phyloP scores from a whole-genome alignment of 2,888 invertebrate genomes.

The Gandaritis pyraliata region DNA sequence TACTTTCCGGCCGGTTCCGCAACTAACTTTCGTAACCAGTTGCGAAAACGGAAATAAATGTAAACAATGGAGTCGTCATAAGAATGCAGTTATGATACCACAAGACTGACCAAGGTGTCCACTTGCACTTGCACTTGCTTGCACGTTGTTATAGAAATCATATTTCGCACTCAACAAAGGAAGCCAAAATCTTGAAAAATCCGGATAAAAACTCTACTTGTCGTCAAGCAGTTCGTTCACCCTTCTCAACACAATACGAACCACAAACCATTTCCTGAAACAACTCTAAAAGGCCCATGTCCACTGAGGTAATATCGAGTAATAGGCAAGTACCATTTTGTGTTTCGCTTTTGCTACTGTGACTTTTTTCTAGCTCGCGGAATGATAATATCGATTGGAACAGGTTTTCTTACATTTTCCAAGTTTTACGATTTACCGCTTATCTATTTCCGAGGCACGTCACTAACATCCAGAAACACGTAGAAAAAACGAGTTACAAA shows the following conservation, averaged over 20 bases:
- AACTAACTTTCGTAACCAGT: too few species aligned
- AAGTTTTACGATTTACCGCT: too few species aligned
- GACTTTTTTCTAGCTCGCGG: too few species aligned
- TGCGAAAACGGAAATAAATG: neutral
- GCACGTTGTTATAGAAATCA: conserved; percentile 11
- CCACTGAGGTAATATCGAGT: conserved; percentile 1
- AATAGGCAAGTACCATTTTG: too few species aligned
- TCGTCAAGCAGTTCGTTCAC: conserved; percentile 14
- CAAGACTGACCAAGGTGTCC: conserved; percentile 11
- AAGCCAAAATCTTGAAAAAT: conserved; percentile 29
- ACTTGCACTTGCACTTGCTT: neutral
- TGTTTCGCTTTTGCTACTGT: too few species aligned
- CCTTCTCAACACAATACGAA: conserved; percentile 21
- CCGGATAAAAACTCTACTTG: conserved; percentile 4
- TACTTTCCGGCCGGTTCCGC: too few species aligned
- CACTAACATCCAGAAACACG: too few species aligned
- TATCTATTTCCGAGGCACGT: too few species aligned
- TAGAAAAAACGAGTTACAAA: too few species aligned
- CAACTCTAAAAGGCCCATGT: conserved; percentile 2
- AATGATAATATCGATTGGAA: too few species aligned
- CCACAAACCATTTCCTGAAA: conserved; percentile 24
- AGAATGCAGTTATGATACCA: too few species aligned
- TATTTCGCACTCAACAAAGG: conserved; percentile 21
- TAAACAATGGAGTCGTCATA: neutral
- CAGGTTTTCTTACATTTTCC: too few species aligned